Conservation (phyloP, 2,113 vertebrate genomes). For the Piprites chloris region DNA sequence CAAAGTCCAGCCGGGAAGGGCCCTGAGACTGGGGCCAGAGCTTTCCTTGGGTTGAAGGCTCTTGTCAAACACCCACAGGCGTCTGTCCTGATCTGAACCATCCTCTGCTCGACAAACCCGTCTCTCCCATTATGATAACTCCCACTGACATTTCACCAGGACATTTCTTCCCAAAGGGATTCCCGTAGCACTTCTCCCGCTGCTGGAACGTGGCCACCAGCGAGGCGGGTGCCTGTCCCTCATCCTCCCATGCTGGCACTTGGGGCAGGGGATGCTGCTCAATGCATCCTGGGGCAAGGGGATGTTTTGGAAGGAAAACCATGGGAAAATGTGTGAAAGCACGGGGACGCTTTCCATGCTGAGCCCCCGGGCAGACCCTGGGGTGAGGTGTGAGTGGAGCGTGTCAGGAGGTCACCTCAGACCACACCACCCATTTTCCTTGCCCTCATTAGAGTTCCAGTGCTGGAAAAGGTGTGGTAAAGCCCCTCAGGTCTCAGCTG, state of each 20-base stretch:
- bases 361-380: background rate
- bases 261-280: no score
- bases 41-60: background rate
- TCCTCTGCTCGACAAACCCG: fast-evolving
- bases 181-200: background rate
- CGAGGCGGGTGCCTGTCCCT: fast-evolving
- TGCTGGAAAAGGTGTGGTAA: background rate
- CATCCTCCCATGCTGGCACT: background rate
- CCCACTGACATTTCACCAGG: background rate
- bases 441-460: background rate
- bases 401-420: background rate
- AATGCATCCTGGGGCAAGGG: no score
- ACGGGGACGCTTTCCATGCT: background rate
- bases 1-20: background rate
- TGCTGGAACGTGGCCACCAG: background rate
- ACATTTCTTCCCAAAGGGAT: background rate
- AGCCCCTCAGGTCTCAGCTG: background rate
- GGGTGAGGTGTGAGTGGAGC: background rate
- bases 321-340: background rate
- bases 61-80: background rate
- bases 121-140: background rate
- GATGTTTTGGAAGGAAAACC: background rate
- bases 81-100: background rate
- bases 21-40: background rate
- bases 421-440: background rate